phyloP scores from a whole-genome alignment of 2,797 vertebrate genomes.

The Crenichthys baileyi region DNA sequence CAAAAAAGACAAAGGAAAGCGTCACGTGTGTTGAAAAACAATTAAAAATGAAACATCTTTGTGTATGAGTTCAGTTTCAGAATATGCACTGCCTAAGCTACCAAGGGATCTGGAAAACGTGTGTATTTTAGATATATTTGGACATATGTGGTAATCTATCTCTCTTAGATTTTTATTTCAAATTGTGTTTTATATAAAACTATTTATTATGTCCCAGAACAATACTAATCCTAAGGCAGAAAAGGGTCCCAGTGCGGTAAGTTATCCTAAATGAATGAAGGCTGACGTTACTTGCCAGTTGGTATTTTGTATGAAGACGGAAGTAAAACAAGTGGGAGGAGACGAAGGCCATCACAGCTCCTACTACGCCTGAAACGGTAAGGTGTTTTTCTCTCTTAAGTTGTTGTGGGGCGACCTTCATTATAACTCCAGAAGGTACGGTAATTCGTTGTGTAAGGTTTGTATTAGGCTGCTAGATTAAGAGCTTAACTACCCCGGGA shows the following conservation, averaged over 20 bases:
- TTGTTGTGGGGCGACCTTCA: conserved; percentile 36
- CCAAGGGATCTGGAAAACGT: neutral
- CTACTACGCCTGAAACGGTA: conserved; percentile 67
- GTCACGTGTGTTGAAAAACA: neutral
- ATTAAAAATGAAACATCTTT: neutral
- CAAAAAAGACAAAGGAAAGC: neutral
- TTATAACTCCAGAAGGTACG: conserved; percentile 65
- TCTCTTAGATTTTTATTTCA: neutral
- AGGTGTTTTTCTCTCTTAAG: conserved; percentile 58
- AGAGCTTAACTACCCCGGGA: conserved; percentile 75
- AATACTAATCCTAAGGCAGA: neutral
- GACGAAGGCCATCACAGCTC: conserved; percentile 68
- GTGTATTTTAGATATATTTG: neutral
- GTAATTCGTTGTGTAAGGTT: conserved; percentile 58
- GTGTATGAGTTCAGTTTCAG: neutral
- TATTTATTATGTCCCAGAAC: too few relatives aligned
- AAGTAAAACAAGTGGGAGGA: conserved; percentile 78
- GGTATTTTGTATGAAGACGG: conserved; percentile 66
- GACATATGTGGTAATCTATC: neutral
- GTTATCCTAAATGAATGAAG: conserved; percentile 23
- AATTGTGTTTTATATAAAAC: neutral
- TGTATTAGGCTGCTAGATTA: conserved; percentile 74
- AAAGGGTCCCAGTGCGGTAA: neutral
- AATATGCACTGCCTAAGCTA: neutral
- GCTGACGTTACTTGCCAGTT: conserved; percentile 46